Base-by-base conservation (phyloP, 2,888 invertebrate species). In the Schrankia costaestrigalis region DNA sequence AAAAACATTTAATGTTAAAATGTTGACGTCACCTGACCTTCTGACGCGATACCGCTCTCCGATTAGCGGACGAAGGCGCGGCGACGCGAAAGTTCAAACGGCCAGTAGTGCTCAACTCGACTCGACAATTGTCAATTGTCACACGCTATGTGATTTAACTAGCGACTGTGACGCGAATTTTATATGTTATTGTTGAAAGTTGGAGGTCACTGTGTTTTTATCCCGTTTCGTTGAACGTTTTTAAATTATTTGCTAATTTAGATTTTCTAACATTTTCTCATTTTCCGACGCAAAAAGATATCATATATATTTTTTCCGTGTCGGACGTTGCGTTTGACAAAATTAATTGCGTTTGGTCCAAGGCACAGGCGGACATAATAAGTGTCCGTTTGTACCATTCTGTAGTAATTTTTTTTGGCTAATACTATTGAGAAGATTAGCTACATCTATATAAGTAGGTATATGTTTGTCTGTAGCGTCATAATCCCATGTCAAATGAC, bases 91-190 rank as follows among this genome's bases (percentile, higher is more conserved):
- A 67, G 57, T 63, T 66, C 63, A 62, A 62, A 55, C 62, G 41
- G 43, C 29, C 72, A 73, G 72, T 58, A 67, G 63, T 67, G 54
- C 37, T 34, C 62, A 69, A 73, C 71, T n/a, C n/a, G n/a, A n/a
- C n/a, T n/a, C n/a, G n/a, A n/a, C n/a, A 37, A 69, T 69, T 71
- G 69, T 67, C 18, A 33, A 35, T 23, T 10, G 73, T 72, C 59
- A 71, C n/a, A n/a, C 68, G 70, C 56, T 63, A 30, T 38, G 35
- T 61, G 70, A 41, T 34, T 47, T 40, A 59, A 61, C 61, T 57
- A 68, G 60, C 66, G 45, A 60, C 70, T 76, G 73, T 73, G 62
- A 73, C 72, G 63, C 36, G 57, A 63, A 76, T 72, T 72, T 73
- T 73, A 77, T 76, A 77, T 63, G 67, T 59, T 52, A 71, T 76